Base-by-base conservation (phyloP, 1,140 invertebrate genomes). In the Marisa cornuarietis region DNA sequence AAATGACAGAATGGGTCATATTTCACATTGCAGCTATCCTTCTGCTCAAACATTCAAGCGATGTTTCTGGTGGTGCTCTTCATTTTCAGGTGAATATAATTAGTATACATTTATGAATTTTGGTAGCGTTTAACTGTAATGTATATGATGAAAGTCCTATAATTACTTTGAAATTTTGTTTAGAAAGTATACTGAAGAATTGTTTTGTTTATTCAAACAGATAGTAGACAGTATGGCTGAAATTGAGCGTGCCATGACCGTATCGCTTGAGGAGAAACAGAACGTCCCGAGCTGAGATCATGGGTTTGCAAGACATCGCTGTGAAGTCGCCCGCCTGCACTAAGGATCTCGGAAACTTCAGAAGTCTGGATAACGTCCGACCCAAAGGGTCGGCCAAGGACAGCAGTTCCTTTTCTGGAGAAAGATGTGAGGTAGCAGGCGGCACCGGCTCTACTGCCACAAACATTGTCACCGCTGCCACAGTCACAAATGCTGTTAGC, bases 281-380 rank as follows among this genome's bases (percentile, higher is more conserved):
- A 42, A 42, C 31, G 31, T 42, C 31, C 31, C 54, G 4, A 6
- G 54, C 54, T 14, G 54, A 14, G 1, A 51, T 54, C 49, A 77
- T 77, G 75, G 75, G 75, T n/a, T 63, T 77, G 26, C 63, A 77
- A 63, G 75, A 77, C 26, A 7, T 65, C 14, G 63, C 42, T 1
- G 4, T 68, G 75, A 77, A 42, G 62, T 52, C 62, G n/a, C 62
- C 65, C 14, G 49, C 68, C n/a, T 51, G 62, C 54, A 49, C 62
- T 18, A 62, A 68, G 14, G 75, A 52, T 65, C 62, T 77, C 42
- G 51, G 51, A 9, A 77, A 65, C 22, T 66, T 42, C 5, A 68
- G 2, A 58, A 58, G 51, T 65, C 62, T 77, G 61, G 54, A 26
- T 20, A 77, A 42, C 31, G 62, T 42, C 8, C 13, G 22, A 22